Evolutionary conservation across 2,888 invertebrate genomes (phyloP).

Genomic region (Pachymerium ferrugineum): DNA sequence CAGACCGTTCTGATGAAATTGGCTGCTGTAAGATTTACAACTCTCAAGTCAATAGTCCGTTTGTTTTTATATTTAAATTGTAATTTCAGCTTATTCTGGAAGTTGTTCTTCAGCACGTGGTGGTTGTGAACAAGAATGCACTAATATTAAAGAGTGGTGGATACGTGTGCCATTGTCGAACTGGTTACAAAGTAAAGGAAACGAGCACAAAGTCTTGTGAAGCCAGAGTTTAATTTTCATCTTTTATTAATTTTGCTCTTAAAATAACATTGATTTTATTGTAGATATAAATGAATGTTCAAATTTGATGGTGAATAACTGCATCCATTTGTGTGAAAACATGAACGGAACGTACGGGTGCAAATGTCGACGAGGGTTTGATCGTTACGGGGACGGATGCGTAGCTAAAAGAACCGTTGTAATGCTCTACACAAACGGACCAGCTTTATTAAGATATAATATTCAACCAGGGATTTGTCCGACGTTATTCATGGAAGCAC

Average conservation of each 20-base stretch:
- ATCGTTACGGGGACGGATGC: conserved; percentile 69
- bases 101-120: conserved; percentile 53
- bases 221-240: conserved; percentile 38
- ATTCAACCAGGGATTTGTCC: conserved; percentile 42
- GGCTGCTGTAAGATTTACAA: conserved; percentile 65
- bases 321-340: conserved; percentile 90
- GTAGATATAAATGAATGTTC: conserved; percentile 83
- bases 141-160: conserved; percentile 74
- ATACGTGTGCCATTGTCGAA: conserved; percentile 83
- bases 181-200: conserved; percentile 74
- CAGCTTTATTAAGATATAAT: conserved; percentile 60
- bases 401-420: conserved; percentile 57
- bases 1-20: conserved; percentile 80
- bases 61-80: not conserved
- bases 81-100: not conserved
- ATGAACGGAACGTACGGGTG: conserved; percentile 85
- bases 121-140: conserved; percentile 88
- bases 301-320: conserved; percentile 60
- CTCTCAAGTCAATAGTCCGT: not conserved
- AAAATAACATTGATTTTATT: not conserved
- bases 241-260: not conserved
- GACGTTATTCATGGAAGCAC: conserved; percentile 78
- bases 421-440: conserved; percentile 69
- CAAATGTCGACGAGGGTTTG: conserved; percentile 75
- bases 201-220: conserved; percentile 75